Evolutionary conservation across 2,113 vertebrate genomes (phyloP).

Genomic region (Psilopsiagon aurifrons): DNA sequence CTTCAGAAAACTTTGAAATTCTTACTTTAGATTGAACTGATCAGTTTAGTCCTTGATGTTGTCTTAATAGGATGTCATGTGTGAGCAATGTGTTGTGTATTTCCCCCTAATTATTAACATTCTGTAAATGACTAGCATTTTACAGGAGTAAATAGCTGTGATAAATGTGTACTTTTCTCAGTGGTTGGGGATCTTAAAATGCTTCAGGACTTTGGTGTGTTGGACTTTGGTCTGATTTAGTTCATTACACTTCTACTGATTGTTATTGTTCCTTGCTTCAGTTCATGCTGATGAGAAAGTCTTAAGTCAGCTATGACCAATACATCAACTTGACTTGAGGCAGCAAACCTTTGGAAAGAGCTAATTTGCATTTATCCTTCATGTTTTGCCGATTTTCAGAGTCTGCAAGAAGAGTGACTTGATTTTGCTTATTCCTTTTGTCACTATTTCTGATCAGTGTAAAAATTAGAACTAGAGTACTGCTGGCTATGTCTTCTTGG

Average conservation of each 20-base stretch:
- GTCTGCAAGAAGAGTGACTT: not conserved
- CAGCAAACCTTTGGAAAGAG: not conserved
- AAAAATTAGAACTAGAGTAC: not conserved
- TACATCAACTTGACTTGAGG: fast-evolving
- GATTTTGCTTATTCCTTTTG: not conserved
- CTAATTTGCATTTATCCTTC: not conserved
- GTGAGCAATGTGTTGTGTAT: fast-evolving
- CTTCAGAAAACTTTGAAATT: fast-evolving
- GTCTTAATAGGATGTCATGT: fast-evolving
- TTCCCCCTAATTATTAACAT: fast-evolving
- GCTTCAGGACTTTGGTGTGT: not conserved
- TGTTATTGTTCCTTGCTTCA: fast-evolving
- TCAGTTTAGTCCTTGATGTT: not conserved
- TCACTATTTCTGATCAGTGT: not conserved
- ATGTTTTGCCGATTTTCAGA: not conserved
- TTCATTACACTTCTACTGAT: fast-evolving
- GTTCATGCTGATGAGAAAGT: not conserved
- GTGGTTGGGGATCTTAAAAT: not conserved
- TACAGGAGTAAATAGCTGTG: not conserved
- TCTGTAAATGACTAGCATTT: not conserved
- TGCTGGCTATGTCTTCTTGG: fast-evolving
- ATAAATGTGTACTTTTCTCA: not conserved
- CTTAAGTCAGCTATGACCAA: not conserved
- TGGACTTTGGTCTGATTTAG: not conserved
- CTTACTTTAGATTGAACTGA: not conserved